These are phyloP conservation scores for Macrotis lagotis DNA, from an alignment of 2,113 vertebrate species.

Conservation along the genomic window DNA sequence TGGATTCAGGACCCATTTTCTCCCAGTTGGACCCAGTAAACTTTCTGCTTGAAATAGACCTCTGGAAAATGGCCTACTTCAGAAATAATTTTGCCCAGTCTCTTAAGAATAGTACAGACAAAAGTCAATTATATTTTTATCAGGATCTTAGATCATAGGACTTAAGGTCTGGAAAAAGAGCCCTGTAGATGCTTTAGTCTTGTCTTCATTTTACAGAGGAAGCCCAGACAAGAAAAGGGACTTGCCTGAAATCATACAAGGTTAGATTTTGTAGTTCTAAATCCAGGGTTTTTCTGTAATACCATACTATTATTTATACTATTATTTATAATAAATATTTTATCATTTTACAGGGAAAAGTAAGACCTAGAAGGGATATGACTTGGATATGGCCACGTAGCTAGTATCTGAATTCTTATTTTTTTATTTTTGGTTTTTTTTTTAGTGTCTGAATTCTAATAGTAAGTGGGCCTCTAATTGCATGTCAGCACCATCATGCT, in stretches of 20 bases:
- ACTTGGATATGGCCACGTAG: neutral
- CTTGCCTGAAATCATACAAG: neutral
- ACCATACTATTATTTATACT: neutral
- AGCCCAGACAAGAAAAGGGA: neutral
- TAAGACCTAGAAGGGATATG: neutral
- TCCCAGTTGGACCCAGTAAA: neutral
- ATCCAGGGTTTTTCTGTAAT: neutral
- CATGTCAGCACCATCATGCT: neutral
- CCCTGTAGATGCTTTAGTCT: too few relatives aligned
- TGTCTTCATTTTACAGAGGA: neutral
- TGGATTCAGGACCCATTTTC: neutral
- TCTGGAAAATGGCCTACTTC: conserved; percentile 9
- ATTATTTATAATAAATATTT: neutral
- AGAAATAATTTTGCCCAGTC: conserved; percentile 35
- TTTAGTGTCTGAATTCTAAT: neutral
- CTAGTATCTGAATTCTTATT: neutral
- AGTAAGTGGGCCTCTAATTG: neutral
- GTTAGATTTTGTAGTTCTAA: neutral
- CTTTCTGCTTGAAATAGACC: neutral
- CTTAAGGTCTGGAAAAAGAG: too few relatives aligned
- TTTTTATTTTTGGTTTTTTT: too few relatives aligned
- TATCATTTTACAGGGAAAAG: neutral
- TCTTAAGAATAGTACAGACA: neutral
- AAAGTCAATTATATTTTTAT: neutral
- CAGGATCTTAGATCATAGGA: neutral